These are phyloP conservation scores for Choloepus didactylus DNA, from an alignment of 2,797 vertebrate species.

Conservation along the genomic window DNA sequence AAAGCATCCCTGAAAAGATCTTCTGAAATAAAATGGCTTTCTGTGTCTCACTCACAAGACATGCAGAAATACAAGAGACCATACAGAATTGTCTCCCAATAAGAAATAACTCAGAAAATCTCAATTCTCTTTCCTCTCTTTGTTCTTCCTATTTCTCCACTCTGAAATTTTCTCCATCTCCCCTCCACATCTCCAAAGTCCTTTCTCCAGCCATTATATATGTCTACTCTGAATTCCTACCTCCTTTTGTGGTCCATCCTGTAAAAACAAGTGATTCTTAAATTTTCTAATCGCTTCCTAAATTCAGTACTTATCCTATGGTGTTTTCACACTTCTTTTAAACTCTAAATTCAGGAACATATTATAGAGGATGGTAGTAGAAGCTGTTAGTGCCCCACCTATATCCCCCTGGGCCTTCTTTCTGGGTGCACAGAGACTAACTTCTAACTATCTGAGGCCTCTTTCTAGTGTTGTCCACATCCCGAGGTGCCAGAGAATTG, in stretches of 20 bases:
- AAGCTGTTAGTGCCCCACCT: neutral
- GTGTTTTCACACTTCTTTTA: neutral
- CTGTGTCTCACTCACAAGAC: neutral
- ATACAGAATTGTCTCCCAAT: neutral
- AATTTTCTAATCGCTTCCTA: neutral
- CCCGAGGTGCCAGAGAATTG: too few relatives aligned
- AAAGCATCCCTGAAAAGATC: neutral
- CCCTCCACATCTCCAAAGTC: neutral
- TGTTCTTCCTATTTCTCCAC: neutral
- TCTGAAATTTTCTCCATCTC: neutral
- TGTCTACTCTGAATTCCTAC: neutral
- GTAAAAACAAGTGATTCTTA: neutral
- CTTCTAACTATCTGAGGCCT: neutral
- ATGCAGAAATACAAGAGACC: neutral
- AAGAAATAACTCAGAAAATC: neutral
- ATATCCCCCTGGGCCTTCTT: neutral
- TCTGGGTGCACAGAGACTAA: neutral
- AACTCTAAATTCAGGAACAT: neutral
- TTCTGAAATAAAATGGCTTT: neutral
- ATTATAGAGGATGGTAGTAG: accelerated
- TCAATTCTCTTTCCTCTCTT: neutral
- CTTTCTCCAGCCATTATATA: neutral
- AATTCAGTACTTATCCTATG: neutral
- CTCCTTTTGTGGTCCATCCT: neutral
- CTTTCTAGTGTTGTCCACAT: neutral